phyloP scores from a whole-genome alignment of 2,888 invertebrate genomes.

The Coleophora deauratella region DNA sequence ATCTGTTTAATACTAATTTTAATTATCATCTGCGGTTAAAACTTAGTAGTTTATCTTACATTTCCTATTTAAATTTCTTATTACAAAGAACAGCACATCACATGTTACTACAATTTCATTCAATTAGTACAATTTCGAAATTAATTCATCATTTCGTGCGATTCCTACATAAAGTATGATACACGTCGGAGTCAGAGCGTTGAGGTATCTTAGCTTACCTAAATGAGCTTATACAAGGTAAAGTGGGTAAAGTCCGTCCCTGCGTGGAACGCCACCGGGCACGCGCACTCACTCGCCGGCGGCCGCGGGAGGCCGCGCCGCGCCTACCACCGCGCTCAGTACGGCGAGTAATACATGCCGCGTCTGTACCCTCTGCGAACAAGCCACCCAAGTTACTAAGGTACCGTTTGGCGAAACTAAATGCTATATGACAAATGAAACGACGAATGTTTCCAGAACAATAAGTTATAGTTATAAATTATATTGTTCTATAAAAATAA shows the following conservation, averaged over 20 bases:
- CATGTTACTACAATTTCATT: slow-evolving; percentile 4
- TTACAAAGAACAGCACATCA: slow-evolving; percentile 9
- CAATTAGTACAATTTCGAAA: slow-evolving; percentile 5
- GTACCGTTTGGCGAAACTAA: no score
- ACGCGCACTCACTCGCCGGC: slow-evolving; percentile 17
- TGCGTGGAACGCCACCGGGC: slow-evolving; percentile 1
- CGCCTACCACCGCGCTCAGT: slow-evolving; percentile 70
- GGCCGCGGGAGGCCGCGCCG: slow-evolving; percentile 4
- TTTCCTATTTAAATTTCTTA: slow-evolving; percentile 12
- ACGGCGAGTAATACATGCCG: slow-evolving; percentile 79
- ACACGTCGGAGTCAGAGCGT: slow-evolving; percentile 4
- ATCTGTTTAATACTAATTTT: no score
- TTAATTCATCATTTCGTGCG: slow-evolving; percentile 5
- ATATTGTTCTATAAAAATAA: no score
- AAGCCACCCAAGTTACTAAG: slow-evolving; percentile 51
- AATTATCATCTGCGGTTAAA: slow-evolving; percentile 2
- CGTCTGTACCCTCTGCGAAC: slow-evolving; percentile 81
- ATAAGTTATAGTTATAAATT: no score
- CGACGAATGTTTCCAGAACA: no score
- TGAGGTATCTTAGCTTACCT: slow-evolving; percentile 7
- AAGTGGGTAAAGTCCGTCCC: no score
- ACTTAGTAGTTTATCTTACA: slow-evolving; percentile 13
- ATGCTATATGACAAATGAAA: neutral
- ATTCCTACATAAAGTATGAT: slow-evolving; percentile 7
- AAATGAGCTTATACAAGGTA: no score